These are phyloP conservation scores for Panulirus ornatus DNA, from an alignment of 1,140 invertebrate species.

Conservation along the genomic window DNA sequence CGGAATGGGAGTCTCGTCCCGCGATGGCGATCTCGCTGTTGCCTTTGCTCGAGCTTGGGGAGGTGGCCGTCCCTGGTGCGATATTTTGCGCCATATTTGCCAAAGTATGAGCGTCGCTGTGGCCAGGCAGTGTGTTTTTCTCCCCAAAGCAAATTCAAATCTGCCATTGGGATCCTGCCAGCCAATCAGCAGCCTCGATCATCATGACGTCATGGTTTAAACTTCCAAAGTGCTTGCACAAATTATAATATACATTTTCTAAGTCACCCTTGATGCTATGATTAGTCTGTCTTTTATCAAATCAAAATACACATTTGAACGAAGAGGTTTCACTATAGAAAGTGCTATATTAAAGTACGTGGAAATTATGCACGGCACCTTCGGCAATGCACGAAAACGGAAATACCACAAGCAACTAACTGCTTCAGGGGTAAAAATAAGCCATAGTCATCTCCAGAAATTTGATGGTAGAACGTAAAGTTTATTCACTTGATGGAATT, in stretches of 20 bases:
- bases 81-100: conserved; percentile 61
- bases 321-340: no score
- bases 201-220: neutral
- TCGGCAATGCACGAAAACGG: no score
- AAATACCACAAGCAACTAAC: no score
- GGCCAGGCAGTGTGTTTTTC: neutral
- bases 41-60: conserved; percentile 26
- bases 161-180: neutral
- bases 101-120: neutral
- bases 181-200: neutral
- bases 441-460: no score
- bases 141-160: conserved; percentile 39
- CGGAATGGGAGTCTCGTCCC: conserved; percentile 56
- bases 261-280: neutral
- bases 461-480: no score
- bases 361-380: no score
- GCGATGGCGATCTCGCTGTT: conserved; percentile 51
- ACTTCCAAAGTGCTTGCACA: no score
- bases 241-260: no score
- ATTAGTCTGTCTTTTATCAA: neutral
- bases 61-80: conserved; percentile 24
- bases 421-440: no score
- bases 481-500: no score
- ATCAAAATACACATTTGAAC: neutral
- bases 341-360: no score